phyloP scores from a whole-genome alignment of 2,797 vertebrate genomes.

The Champsocephalus gunnari region DNA sequence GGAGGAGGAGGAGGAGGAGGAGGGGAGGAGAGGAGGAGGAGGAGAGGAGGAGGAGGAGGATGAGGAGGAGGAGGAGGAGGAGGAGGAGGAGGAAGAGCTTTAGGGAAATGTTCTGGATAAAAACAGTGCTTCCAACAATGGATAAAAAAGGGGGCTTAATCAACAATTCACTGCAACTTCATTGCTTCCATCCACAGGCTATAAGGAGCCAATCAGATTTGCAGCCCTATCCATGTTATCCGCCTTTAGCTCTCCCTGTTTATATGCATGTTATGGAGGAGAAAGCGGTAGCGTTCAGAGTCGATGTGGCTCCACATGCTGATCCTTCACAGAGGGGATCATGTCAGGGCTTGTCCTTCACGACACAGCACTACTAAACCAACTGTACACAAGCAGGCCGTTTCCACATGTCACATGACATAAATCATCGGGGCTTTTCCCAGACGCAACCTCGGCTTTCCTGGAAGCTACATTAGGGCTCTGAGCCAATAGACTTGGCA shows the following conservation, averaged over 20 bases:
- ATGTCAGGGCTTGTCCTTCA: slow-evolving; percentile 48
- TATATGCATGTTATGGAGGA: neutral
- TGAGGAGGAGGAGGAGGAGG: neutral
- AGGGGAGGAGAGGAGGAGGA: neutral
- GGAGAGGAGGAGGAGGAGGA: neutral
- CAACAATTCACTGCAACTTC: neutral
- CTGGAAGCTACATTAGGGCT: neutral
- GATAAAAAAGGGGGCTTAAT: neutral
- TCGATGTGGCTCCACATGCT: neutral
- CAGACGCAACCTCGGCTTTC: slow-evolving; percentile 6
- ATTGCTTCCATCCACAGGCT: slow-evolving; percentile 1
- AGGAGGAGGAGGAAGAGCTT: neutral
- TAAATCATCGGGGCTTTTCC: slow-evolving; percentile 28
- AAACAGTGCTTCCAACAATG: neutral
- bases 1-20: neutral
- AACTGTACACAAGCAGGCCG: slow-evolving; percentile 28
- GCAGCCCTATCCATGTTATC: too few species aligned
- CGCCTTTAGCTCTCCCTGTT: neutral
- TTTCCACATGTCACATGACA: slow-evolving; percentile 30
- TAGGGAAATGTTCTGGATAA: neutral
- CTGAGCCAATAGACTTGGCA: too few species aligned
- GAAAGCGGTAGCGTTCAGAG: neutral
- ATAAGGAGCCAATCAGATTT: neutral
- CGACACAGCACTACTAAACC: slow-evolving; percentile 27
- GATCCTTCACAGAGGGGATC: slow-evolving; percentile 31